Conservation (phyloP, 1,140 invertebrate species). For the Trichoplusia ni region DNA sequence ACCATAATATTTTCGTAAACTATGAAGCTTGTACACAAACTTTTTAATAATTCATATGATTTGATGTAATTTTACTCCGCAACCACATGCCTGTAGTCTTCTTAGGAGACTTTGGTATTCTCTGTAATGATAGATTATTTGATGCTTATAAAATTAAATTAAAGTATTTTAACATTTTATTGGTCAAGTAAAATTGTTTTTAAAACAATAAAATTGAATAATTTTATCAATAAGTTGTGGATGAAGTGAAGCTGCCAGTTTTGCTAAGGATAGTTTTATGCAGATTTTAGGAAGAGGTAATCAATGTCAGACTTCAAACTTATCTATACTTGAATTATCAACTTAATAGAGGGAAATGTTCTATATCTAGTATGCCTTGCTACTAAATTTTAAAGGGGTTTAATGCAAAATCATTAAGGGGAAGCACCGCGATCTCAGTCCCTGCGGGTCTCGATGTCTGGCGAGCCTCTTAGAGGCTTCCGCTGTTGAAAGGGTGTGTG, state of each 20-base stretch:
- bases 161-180: not conserved
- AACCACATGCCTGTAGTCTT: slow-evolving; percentile 56
- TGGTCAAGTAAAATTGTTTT: too few relatives aligned
- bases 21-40: slow-evolving; percentile 39
- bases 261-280: too few relatives aligned
- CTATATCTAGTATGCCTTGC: too few relatives aligned
- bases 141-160: not conserved
- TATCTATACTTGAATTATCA: too few relatives aligned
- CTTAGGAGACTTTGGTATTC: slow-evolving; percentile 34
- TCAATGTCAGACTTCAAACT: too few relatives aligned
- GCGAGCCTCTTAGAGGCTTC: slow-evolving; percentile 63
- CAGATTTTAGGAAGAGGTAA: too few relatives aligned
- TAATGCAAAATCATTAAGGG: slow-evolving; percentile 30
- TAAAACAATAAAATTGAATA: too few relatives aligned
- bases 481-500: slow-evolving; percentile 73
- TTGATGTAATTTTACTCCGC: slow-evolving; percentile 65
- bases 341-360: too few relatives aligned
- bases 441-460: slow-evolving; percentile 49
- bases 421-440: slow-evolving; percentile 44
- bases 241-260: too few relatives aligned
- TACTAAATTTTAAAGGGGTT: too few relatives aligned
- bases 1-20: slow-evolving; percentile 17
- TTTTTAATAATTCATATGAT: slow-evolving; percentile 71
- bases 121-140: slow-evolving; percentile 34
- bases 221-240: too few relatives aligned